A percentile compares a stretch with the other conserved stretches of the same genome.
Conservation (phyloP, 92 coral and sea anemone genomes). For the Epizoanthus scotinus region DNA sequence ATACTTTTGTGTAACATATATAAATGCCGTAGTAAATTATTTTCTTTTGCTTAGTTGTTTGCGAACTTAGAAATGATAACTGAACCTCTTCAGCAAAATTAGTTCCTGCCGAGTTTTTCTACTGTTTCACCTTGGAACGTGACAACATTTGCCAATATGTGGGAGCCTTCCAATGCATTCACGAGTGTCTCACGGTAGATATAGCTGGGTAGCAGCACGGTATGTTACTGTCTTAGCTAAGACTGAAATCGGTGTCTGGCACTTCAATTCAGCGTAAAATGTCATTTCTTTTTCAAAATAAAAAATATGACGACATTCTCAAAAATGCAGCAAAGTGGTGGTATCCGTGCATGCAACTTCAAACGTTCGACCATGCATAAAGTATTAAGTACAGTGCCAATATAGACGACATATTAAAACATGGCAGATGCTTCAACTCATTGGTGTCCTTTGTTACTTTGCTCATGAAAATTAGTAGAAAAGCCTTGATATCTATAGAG, state of each 20-base stretch:
- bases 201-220: constrained; percentile 8
- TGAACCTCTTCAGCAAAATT: constrained; percentile 1
- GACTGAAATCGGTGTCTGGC: constrained; percentile 21
- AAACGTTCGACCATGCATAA: constrained; percentile 20
- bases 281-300: background rate
- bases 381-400: background rate
- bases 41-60: background rate
- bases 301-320: constrained; percentile 10
- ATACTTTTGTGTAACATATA: background rate
- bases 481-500: no score
- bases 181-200: background rate
- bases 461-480: no score
- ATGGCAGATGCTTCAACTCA: background rate
- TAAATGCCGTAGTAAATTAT: background rate
- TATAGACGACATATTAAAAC: constrained; percentile 3
- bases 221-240: constrained; percentile 12
- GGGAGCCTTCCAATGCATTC: background rate
- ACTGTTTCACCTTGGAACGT: background rate
- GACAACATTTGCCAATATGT: background rate
- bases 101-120: no score
- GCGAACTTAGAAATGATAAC: background rate
- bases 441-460: background rate
- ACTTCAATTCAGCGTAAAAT: background rate
- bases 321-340: background rate
- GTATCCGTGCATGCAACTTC: background rate